Evolutionary conservation across 2,888 invertebrate genomes (phyloP).

Genomic region (Axea sp.): DNA sequence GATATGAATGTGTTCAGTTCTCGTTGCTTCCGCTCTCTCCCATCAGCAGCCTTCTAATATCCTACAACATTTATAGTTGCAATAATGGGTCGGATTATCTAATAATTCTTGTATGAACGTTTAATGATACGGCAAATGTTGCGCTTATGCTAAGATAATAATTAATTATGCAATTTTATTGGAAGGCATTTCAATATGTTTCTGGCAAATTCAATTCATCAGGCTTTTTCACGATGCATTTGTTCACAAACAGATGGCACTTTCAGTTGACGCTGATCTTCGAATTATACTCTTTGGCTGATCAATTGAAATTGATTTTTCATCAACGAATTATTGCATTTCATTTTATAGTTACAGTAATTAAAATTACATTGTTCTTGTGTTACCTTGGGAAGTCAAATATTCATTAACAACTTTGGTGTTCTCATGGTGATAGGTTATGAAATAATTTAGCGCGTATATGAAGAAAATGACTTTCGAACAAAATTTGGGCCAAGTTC

Average conservation of each 20-base stretch:
- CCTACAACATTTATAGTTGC: constrained; percentile 31
- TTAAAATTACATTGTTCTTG: background rate
- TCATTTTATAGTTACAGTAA: background rate
- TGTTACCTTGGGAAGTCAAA: background rate
- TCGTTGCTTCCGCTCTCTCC: background rate
- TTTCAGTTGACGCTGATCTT: too few relatives aligned
- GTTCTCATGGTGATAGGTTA: constrained; percentile 18
- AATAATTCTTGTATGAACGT: constrained; percentile 30
- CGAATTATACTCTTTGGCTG: too few relatives aligned
- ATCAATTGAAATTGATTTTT: too few relatives aligned
- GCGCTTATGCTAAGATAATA: constrained; percentile 2
- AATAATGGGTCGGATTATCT: constrained; percentile 38
- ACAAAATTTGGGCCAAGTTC: constrained; percentile 15
- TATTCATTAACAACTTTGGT: constrained; percentile 9
- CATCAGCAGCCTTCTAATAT: constrained; percentile 10
- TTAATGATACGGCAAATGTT: constrained; percentile 20
- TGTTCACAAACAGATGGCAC: too few relatives aligned
- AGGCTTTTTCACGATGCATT: too few relatives aligned
- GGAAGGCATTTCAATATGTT: too few relatives aligned
- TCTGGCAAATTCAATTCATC: too few relatives aligned
- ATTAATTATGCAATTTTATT: background rate
- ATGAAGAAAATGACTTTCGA: constrained; percentile 4
- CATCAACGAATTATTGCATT: too few relatives aligned
- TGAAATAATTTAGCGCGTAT: constrained; percentile 7
- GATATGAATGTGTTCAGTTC: constrained; percentile 41